Evolutionary conservation across 2,797 vertebrate species (phyloP).

Genomic region (Taenioides sp.): DNA sequence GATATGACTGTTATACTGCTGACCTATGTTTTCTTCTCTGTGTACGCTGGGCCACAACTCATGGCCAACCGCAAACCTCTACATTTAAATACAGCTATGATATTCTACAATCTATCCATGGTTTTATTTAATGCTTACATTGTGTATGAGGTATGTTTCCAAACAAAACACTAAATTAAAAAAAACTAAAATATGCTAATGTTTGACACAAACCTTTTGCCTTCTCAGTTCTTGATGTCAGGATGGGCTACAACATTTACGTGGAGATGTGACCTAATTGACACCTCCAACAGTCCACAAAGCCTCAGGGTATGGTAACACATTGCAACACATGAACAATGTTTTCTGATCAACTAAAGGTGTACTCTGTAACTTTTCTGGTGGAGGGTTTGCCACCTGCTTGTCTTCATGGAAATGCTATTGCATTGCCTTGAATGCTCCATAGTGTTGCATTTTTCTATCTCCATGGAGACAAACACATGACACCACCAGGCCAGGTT

Average conservation of each 20-base stretch:
- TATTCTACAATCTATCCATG: conserved; percentile 91
- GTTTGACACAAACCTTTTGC: conserved; percentile 7
- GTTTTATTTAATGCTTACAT: conserved; percentile 89
- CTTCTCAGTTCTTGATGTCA: conserved; percentile 88
- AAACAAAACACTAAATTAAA: not conserved
- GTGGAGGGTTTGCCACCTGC: not conserved
- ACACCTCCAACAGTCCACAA: conserved; percentile 81
- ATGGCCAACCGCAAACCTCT: conserved; percentile 95
- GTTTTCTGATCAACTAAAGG: not conserved
- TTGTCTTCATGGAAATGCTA: not conserved
- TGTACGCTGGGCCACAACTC: conserved; percentile 86
- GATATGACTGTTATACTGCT: conserved; percentile 85
- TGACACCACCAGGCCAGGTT: no score
- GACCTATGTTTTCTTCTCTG: conserved; percentile 83
- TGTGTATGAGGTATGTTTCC: conserved; percentile 88
- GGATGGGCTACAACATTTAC: conserved; percentile 93
- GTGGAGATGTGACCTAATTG: conserved; percentile 92
- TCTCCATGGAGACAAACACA: not conserved
- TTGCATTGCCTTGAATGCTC: not conserved
- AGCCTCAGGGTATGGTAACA: conserved; percentile 84
- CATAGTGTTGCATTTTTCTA: not conserved
- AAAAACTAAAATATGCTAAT: not conserved
- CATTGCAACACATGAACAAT: conserved; percentile 51
- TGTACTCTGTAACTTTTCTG: not conserved
- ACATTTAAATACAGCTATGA: conserved; percentile 86